Conservation (phyloP, 2,113 vertebrate genomes). For the Sciurus niger region DNA sequence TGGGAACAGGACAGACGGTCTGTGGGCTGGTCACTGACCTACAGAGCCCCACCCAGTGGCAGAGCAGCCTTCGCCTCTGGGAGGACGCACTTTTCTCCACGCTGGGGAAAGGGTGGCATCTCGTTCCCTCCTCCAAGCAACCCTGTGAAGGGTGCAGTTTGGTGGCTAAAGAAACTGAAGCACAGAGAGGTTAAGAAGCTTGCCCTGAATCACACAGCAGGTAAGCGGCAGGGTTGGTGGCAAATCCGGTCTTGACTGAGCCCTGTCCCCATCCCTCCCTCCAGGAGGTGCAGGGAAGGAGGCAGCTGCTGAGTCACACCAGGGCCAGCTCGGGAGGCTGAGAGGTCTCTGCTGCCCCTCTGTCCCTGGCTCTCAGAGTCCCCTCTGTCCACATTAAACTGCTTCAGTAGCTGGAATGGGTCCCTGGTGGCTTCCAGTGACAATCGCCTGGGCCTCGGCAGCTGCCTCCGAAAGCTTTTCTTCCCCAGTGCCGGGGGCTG, state of each 20-base stretch:
- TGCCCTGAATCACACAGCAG: neutral
- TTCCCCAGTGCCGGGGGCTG: no score
- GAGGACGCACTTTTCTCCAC: no score
- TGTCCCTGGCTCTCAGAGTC: no score
- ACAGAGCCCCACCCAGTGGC: neutral
- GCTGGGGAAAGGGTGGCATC: no score
- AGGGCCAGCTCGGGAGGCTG: neutral
- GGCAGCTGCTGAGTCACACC: neutral
- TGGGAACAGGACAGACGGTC: neutral
- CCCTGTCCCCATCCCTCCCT: neutral
- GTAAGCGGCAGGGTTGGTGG: neutral
- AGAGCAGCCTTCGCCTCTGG: rapidly evolving
- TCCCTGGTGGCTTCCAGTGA: neutral
- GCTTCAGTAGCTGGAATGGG: neutral
- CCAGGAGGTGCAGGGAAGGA: neutral
- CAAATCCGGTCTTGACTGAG: neutral
- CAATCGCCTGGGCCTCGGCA: neutral
- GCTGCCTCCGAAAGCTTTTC: neutral
- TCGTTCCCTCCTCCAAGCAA: neutral
- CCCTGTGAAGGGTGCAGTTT: neutral
- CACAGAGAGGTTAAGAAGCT: neutral
- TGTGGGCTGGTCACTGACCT: neutral
- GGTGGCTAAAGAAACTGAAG: neutral
- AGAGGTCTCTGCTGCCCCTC: no score
- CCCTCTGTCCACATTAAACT: neutral